phyloP scores from a whole-genome alignment of 2,888 invertebrate genomes.

The Synanthedon andrenaeformis region DNA sequence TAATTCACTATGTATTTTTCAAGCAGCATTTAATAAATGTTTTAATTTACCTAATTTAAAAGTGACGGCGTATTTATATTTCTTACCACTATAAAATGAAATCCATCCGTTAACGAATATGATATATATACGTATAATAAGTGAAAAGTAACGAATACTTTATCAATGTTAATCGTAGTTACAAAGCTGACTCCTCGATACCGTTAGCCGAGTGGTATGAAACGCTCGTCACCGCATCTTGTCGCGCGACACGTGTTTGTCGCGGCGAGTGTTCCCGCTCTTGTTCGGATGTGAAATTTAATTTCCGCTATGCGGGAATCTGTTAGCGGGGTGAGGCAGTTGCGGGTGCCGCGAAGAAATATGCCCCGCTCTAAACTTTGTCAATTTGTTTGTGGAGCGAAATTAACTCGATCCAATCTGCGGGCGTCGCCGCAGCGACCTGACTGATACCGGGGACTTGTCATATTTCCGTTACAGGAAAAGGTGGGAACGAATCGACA shows the following conservation, averaged over 20 bases:
- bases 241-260: conserved; percentile 45
- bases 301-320: conserved; percentile 66
- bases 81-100: conserved; percentile 2
- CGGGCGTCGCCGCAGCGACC: conserved; percentile 46
- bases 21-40: background rate
- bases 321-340: conserved; percentile 34
- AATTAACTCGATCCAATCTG: conserved; percentile 71
- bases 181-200: conserved; percentile 25
- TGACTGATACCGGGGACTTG: conserved; percentile 30
- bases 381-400: conserved; percentile 71
- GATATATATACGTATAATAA: no score
- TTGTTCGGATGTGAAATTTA: conserved; percentile 71
- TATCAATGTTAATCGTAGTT: conserved; percentile 34
- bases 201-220: conserved; percentile 8
- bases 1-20: no score
- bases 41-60: background rate
- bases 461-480: conserved; percentile 47
- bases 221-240: conserved; percentile 16
- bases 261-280: conserved; percentile 50
- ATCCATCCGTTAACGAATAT: no score
- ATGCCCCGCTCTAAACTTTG: conserved; percentile 70
- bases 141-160: conserved; percentile 10
- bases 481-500: conserved; percentile 20
- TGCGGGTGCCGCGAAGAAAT: conserved; percentile 56
- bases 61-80: background rate